Evolutionary conservation across 2,113 vertebrate genomes (phyloP).

Genomic region (Sciurus niger): DNA sequence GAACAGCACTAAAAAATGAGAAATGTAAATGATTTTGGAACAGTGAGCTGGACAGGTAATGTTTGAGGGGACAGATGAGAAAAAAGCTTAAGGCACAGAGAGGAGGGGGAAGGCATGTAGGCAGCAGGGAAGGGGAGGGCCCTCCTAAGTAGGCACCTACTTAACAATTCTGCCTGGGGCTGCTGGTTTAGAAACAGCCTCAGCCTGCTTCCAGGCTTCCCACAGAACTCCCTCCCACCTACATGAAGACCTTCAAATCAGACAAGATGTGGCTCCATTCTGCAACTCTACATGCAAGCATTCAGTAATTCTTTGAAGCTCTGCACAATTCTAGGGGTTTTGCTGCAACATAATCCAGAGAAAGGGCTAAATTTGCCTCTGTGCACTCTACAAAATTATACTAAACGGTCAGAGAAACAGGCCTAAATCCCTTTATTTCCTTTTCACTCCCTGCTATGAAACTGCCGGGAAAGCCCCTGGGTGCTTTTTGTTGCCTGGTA

Average conservation of each 20-base stretch:
- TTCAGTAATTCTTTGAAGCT: not conserved
- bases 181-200: not conserved
- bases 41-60: not conserved
- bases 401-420: constrained; percentile 54
- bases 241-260: constrained; percentile 54
- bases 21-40: constrained; percentile 36
- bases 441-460: constrained; percentile 60
- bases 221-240: not conserved
- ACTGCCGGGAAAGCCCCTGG: constrained; percentile 62
- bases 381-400: constrained; percentile 42
- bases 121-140: not conserved
- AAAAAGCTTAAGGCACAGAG: not conserved
- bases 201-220: not conserved
- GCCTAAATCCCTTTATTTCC: constrained; percentile 68
- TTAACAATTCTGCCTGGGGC: not conserved
- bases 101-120: not conserved
- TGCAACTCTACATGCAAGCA: constrained; percentile 6
- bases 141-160: not conserved
- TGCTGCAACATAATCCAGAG: constrained; percentile 54
- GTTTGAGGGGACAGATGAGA: not conserved
- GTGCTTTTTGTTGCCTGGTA: constrained; percentile 70
- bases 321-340: constrained; percentile 27
- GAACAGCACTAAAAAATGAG: not conserved
- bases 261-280: constrained; percentile 24
- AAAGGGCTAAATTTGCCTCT: constrained; percentile 51